phyloP scores from a whole-genome alignment of 2,797 vertebrate species.

The Nannoperca australis region DNA sequence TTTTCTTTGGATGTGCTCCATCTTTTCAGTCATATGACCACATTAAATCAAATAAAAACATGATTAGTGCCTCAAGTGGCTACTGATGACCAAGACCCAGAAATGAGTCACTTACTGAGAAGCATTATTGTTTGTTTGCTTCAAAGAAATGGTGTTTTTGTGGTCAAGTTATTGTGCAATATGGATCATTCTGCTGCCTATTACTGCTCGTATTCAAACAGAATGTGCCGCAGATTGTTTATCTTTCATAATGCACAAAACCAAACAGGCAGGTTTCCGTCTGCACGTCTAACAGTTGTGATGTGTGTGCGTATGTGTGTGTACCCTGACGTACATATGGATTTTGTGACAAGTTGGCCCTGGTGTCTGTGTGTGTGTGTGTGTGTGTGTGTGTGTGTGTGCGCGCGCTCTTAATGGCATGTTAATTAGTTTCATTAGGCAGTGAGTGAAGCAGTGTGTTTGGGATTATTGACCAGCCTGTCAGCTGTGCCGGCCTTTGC shows the following conservation, averaged over 20 bases:
- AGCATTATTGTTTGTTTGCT: constrained; percentile 3
- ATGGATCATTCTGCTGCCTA: background rate
- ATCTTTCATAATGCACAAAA: constrained; percentile 9
- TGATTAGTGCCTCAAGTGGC: constrained; percentile 30
- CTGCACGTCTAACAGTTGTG: background rate
- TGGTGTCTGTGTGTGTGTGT: background rate
- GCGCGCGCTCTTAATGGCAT: constrained; percentile 46
- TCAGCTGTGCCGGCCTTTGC: constrained; percentile 57
- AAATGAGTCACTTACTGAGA: constrained; percentile 29
- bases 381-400: constrained; percentile 1
- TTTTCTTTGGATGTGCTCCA: constrained; percentile 30
- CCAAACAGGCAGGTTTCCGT: constrained; percentile 22
- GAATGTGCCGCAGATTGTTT: constrained; percentile 45
- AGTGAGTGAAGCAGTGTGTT: constrained; percentile 52
- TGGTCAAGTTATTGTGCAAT: constrained; percentile 7
- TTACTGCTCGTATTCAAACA: constrained; percentile 24
- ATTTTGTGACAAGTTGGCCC: constrained; percentile 28
- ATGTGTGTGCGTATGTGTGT: background rate
- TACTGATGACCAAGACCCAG: constrained; percentile 20
- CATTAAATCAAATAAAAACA: constrained; percentile 48
- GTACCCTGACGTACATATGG: constrained; percentile 7
- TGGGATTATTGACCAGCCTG: constrained; percentile 71
- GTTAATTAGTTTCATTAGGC: constrained; percentile 72
- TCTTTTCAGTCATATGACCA: constrained; percentile 29
- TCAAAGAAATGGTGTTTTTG: constrained; percentile 14